Conservation (phyloP, 2,888 invertebrate genomes). For the Scaptomyza polygonia region DNA sequence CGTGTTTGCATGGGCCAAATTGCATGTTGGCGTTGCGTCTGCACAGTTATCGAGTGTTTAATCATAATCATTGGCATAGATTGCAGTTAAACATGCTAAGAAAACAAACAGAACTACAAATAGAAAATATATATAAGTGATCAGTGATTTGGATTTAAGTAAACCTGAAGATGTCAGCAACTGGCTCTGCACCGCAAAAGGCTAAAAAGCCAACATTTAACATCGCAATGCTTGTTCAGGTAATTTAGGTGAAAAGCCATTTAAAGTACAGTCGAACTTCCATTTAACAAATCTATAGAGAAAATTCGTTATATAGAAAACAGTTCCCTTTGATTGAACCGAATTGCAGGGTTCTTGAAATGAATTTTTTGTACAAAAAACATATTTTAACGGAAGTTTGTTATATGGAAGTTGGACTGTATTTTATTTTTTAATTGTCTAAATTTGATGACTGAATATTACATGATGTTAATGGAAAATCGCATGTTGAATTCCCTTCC, state of each 20-base stretch:
- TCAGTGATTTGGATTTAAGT: constrained; percentile 18
- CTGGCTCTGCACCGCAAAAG: constrained; percentile 5
- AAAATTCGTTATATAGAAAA: no score
- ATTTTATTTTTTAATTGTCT: neutral
- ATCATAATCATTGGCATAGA: constrained; percentile 18
- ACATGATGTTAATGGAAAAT: constrained; percentile 24
- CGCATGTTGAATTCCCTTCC: constrained; percentile 27
- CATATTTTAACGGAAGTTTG: no score
- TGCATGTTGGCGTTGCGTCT: constrained; percentile 69
- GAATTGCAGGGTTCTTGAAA: no score
- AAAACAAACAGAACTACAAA: constrained; percentile 3
- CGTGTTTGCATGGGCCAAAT: constrained; percentile 36
- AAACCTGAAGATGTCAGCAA: constrained; percentile 32
- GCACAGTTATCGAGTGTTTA: constrained; percentile 48
- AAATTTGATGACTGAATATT: neutral
- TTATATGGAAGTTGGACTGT: no score
- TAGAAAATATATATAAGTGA: constrained; percentile 12
- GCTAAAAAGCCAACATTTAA: constrained; percentile 34
- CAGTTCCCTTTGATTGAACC: no score
- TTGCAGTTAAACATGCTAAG: constrained; percentile 25
- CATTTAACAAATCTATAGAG: no score
- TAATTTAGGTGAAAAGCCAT: constrained; percentile 27
- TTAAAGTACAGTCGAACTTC: neutral
- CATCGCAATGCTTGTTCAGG: constrained; percentile 22
- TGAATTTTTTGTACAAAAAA: no score